Evolutionary conservation across 2,888 invertebrate species (phyloP).

Genomic region (Leptinotarsa juncta): DNA sequence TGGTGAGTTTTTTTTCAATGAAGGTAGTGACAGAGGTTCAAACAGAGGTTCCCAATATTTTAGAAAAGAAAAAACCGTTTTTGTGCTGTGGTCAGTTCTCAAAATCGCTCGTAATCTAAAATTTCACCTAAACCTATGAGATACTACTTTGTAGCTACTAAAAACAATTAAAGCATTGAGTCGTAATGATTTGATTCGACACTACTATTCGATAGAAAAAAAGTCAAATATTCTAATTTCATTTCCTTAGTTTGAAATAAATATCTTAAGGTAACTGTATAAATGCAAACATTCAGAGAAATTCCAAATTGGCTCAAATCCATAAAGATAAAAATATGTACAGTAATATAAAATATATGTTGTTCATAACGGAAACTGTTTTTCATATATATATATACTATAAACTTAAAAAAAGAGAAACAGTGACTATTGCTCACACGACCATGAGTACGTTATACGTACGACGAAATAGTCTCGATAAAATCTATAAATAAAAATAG

Average conservation of each 20-base stretch:
- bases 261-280: slow-evolving; percentile 61
- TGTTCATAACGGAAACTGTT: slow-evolving; percentile 32
- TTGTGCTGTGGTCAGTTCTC: slow-evolving; percentile 12
- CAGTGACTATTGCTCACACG: slow-evolving; percentile 46
- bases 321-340: slow-evolving; percentile 43
- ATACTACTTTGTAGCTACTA: slow-evolving; percentile 57
- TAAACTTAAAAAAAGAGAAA: slow-evolving; percentile 41
- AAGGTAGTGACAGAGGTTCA: too few relatives aligned
- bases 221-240: slow-evolving; percentile 28
- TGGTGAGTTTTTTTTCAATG: too few relatives aligned
- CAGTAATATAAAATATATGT: slow-evolving; percentile 42
- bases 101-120: slow-evolving; percentile 23
- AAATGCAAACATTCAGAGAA: slow-evolving; percentile 54
- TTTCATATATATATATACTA: slow-evolving; percentile 3
- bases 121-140: slow-evolving; percentile 41
- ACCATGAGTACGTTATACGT: slow-evolving; percentile 39
- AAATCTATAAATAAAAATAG: slow-evolving; percentile 47
- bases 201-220: slow-evolving; percentile 40
- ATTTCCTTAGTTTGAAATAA: slow-evolving; percentile 49
- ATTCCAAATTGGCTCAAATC: slow-evolving; percentile 34
- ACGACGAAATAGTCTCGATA: slow-evolving; percentile 43
- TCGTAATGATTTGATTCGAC: slow-evolving; percentile 40
- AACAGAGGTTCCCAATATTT: background rate
- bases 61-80: slow-evolving; percentile 3
- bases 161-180: slow-evolving; percentile 56